A percentile compares a stretch with the other conserved stretches of the same genome.
Evolutionary conservation across 2,113 vertebrate genomes (phyloP).

Genomic region (Balaeniceps rex): DNA sequence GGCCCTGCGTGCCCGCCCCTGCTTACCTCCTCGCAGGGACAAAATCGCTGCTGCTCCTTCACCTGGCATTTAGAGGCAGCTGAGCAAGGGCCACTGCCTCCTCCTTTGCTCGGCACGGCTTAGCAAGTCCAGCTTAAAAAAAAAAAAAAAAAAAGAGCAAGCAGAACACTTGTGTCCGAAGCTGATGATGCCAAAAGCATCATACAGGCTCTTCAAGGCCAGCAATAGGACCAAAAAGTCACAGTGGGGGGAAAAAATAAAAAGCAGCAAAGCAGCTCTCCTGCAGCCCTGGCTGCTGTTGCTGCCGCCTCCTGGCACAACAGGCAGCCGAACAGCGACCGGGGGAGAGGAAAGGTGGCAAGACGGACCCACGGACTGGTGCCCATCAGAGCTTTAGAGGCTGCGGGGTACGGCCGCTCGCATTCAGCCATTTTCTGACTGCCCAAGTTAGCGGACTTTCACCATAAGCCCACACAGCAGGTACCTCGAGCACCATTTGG

Average conservation of each 20-base stretch:
- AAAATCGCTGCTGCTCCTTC: not conserved
- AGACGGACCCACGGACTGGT: accelerated
- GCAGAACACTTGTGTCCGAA: not conserved
- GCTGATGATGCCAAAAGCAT: not conserved
- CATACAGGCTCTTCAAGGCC: not conserved
- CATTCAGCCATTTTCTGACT: accelerated
- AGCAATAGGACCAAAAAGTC: not conserved
- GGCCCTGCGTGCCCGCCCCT: not conserved
- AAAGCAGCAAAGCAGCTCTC: too few relatives aligned
- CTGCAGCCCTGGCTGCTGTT: not conserved
- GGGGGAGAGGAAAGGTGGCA: too few relatives aligned
- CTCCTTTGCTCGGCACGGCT: not conserved
- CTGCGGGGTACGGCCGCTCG: accelerated
- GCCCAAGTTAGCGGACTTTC: not conserved
- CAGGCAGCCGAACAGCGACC: not conserved
- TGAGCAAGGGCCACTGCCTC: not conserved
- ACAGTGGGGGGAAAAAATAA: not conserved
- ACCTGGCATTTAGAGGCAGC: too few relatives aligned
- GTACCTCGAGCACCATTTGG: not conserved
- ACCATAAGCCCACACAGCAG: accelerated
- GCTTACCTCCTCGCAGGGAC: not conserved
- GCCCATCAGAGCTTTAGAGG: not conserved
- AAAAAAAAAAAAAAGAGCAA: not conserved
- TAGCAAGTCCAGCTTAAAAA: not conserved
- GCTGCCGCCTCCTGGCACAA: not conserved